Evolutionary conservation across 1,140 invertebrate genomes (phyloP), one percentile per base, ranked within the genome.

Genomic region (Drosophila guanche): DNA sequence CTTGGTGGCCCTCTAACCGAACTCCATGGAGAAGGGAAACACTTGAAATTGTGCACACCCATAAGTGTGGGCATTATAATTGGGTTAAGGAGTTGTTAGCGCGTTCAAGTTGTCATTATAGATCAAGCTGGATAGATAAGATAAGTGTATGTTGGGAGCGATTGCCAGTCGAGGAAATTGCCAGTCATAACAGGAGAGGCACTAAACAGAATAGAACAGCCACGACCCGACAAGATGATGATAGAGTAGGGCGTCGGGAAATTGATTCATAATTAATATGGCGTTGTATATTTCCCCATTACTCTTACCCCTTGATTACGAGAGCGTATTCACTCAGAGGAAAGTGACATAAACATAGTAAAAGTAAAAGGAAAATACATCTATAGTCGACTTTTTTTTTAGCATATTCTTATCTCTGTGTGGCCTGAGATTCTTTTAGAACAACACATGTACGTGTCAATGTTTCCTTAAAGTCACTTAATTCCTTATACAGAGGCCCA

Each of bases 61-160:
- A 81, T 55, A 74, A 79, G 66, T 66, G 80, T 79, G 73, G 63
- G 73, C 54, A 57, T 54, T 72, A 81, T 85, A 85, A 85, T 85
- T 85, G 81, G 78, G 81, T 85, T 85, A 85, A 88, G 83, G 69
- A 88, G 77, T 80, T 86, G 83, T 77, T 85, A 67, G 60, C 63
- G 73, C 80, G 65, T 72, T 71, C 62, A 88, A 74, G 83, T 77
- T 77, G 83, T 75, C 81, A 88, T 85, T 86, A 85, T 76, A 80
- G 68, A 86, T 77, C 60, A 56, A 77, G 51, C 62, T 47, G 37
- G 42, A 62, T 47, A 54, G 16, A 77, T 68, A 73, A 57, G 47
- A 79, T 62, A 75, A 73, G 70, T 74, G 60, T 52, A 67, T 42
- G 70, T 54, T 74, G 42, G 46, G 22, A 14, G 59, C 59, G 52